Conservation (phyloP, 2,797 vertebrate species). For the Valencia hispanica region DNA sequence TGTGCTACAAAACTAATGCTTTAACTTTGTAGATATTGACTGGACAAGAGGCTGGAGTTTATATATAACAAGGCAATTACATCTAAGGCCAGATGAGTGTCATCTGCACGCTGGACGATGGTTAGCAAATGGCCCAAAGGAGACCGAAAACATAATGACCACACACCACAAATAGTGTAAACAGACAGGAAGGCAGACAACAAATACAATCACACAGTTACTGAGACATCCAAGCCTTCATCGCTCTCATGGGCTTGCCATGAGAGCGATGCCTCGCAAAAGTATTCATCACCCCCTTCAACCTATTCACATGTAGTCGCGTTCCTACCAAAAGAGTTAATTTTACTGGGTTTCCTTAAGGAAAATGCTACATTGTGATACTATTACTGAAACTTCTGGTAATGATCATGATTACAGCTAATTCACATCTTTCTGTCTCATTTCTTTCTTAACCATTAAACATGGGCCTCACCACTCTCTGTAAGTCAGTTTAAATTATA, state of each 20-base stretch:
- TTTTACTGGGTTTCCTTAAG: neutral
- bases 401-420: neutral
- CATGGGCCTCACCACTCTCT: neutral
- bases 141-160: slow-evolving; percentile 47
- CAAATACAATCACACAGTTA: slow-evolving; percentile 6
- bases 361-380: neutral
- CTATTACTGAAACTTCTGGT: neutral
- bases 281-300: neutral
- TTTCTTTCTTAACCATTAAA: neutral
- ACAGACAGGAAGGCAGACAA: slow-evolving; percentile 7
- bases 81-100: slow-evolving; percentile 71
- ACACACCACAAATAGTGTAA: slow-evolving; percentile 14
- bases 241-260: too few relatives aligned
- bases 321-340: neutral
- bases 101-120: slow-evolving; percentile 86
- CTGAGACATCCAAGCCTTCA: neutral
- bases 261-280: neutral
- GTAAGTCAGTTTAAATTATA: neutral
- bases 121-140: slow-evolving; percentile 84
- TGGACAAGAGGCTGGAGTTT: slow-evolving; percentile 35
- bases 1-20: slow-evolving; percentile 5
- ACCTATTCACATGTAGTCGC: neutral
- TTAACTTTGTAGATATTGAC: slow-evolving; percentile 34
- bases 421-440: neutral
- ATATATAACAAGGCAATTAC: slow-evolving; percentile 36